Base-by-base conservation (phyloP, 1,140 invertebrate species). In the Leptoteleia sp. region DNA sequence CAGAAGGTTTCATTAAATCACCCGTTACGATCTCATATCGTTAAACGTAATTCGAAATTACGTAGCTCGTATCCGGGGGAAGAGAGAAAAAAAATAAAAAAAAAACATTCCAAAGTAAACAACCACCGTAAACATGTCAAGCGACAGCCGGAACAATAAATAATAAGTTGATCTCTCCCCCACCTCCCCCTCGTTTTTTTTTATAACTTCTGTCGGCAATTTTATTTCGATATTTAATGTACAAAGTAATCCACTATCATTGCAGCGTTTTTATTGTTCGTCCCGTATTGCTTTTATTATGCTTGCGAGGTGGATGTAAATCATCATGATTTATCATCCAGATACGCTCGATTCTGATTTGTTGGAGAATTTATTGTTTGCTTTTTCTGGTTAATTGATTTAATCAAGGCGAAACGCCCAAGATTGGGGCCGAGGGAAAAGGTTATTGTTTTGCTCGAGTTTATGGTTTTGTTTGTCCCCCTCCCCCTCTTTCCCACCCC, bases 181-280 rank as follows among this genome's bases (percentile, higher is more conserved):
- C n/a, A n/a, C n/a, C n/a, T n/a, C n/a, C n/a, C n/a, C n/a, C n/a
- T n/a, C n/a, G n/a, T n/a, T n/a, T n/a, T 37, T 40, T 52, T 73
- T 64, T 73, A 55, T 16, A 62, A 64, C 57, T 40, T 55, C 40
- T 64, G 47, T 55, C 42, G 16, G 37, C 55, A n/a, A 64, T 73
- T 65, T 75, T 50, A 65, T 59, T 48, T 35, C 52, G 33, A 64
- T 64, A 57, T 65, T 75, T 65, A 75, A 65, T 64, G 52, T 59
- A 47, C 27, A 40, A 38, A 33, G 50, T 64, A 75, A 64, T 75
- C 52, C 22, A 8, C 59, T 35, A 57, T 72, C 31, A 55, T 47
- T 54, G 38, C 6, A 15, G 0, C 25, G 4, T 27, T 61, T 71
- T 61, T 52, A 61, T 37, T 45, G 33, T 50, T 25, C 16, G 35